A percentile compares a stretch with the other conserved stretches of the same genome.
These are phyloP conservation scores for Pseudochaenichthys georgianus DNA, from an alignment of 2,797 vertebrate genomes.

Conservation along the genomic window DNA sequence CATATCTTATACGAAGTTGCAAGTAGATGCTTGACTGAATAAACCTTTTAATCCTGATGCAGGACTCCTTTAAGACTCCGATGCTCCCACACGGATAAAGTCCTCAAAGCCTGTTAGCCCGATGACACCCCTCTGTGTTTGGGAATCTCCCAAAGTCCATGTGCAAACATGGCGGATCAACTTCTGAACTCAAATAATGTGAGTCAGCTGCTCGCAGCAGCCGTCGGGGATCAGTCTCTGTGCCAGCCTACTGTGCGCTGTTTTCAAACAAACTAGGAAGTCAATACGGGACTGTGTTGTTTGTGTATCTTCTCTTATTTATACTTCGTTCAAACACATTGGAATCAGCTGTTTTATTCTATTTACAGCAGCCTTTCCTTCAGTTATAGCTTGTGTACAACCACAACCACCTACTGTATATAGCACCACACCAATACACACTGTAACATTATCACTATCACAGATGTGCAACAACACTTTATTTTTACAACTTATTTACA, in stretches of 20 bases:
- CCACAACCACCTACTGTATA: too few species aligned
- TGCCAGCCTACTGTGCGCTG: not conserved
- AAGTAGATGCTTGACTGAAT: not conserved
- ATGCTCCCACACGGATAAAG: conserved; percentile 14
- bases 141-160: conserved; percentile 33
- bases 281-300: not conserved
- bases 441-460: too few species aligned
- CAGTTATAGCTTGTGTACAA: too few species aligned
- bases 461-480: too few species aligned
- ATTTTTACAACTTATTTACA: too few species aligned
- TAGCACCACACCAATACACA: too few species aligned
- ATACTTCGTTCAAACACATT: too few species aligned
- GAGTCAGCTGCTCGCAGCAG: conserved; percentile 34
- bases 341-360: not conserved
- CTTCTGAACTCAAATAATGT: conserved; percentile 55
- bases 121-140: conserved; percentile 47
- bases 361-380: too few species aligned
- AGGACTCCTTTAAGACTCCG: not conserved
- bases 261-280: not conserved
- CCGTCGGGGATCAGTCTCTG: not conserved
- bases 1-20: not conserved
- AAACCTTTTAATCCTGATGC: not conserved
- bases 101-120: conserved; percentile 29
- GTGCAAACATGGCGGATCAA: conserved; percentile 58
- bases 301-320: not conserved